phyloP scores from a whole-genome alignment of 2,113 vertebrate species.

The Charadrius vociferus region DNA sequence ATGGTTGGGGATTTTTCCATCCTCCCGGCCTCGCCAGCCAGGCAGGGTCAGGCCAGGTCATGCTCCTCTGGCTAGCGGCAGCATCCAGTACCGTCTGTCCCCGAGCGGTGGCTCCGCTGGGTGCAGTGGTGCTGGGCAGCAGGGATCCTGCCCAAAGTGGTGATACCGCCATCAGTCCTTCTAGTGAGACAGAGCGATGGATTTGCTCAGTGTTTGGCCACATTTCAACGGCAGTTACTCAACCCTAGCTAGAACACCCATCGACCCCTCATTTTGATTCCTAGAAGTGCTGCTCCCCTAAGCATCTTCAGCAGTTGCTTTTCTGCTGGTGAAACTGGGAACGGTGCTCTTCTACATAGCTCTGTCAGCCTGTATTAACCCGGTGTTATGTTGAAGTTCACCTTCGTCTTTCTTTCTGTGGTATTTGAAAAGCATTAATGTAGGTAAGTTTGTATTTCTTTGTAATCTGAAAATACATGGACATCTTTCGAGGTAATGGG shows the following conservation, averaged over 20 bases:
- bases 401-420: not conserved
- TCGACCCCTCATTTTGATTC: not conserved
- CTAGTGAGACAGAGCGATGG: not conserved
- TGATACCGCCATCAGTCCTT: fast-evolving
- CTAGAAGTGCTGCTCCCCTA: not conserved
- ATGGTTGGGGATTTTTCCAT: not conserved
- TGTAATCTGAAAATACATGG: not conserved
- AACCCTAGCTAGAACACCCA: not conserved
- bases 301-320: not conserved
- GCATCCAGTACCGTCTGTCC: not conserved
- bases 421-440: not conserved
- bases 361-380: not conserved
- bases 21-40: not conserved
- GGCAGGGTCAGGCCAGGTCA: not conserved
- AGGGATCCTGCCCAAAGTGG: not conserved
- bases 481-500: not conserved
- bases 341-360: not conserved
- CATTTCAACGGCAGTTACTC: not conserved
- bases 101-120: not conserved
- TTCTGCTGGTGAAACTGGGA: not conserved
- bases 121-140: not conserved
- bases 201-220: fast-evolving
- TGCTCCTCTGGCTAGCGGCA: not conserved
- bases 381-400: not conserved
- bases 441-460: not conserved